Percentiles rank a stretch among this genome's conserved stretches.
Conservation (phyloP, 2,797 vertebrate species). For the Thunnus albacares region DNA sequence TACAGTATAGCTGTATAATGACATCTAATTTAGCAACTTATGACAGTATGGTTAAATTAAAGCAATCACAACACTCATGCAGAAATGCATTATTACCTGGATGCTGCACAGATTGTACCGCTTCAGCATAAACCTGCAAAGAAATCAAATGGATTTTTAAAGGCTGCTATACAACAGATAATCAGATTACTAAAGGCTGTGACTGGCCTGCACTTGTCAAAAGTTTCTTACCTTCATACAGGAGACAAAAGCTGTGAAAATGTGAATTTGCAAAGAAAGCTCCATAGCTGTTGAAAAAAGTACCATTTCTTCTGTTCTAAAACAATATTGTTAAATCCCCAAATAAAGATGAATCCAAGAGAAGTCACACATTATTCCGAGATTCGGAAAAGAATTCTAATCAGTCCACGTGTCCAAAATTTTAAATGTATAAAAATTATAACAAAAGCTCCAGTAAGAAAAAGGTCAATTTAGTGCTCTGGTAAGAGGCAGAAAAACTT, state of each 20-base stretch:
- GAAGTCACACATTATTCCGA: constrained; percentile 72
- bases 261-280: constrained; percentile 67
- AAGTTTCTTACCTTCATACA: constrained; percentile 79
- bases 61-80: constrained; percentile 1
- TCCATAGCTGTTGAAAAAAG: constrained; percentile 73
- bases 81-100: constrained; percentile 80
- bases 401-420: constrained; percentile 62
- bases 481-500: constrained; percentile 20
- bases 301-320: constrained; percentile 19
- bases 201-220: background rate
- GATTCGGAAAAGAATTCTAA: constrained; percentile 44
- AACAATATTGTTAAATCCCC: constrained; percentile 61
- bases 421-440: constrained; percentile 16
- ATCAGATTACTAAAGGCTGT: background rate
- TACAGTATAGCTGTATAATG: background rate
- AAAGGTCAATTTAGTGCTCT: constrained; percentile 18
- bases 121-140: constrained; percentile 83
- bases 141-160: constrained; percentile 50
- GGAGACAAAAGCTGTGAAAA: constrained; percentile 74
- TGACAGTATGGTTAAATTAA: background rate
- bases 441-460: background rate
- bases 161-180: constrained; percentile 15
- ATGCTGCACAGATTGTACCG: constrained; percentile 75
- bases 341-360: constrained; percentile 62
- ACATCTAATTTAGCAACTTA: constrained; percentile 1